Evolutionary conservation across 2,888 invertebrate genomes (phyloP).

Genomic region (Siphlonurus alternatus): DNA sequence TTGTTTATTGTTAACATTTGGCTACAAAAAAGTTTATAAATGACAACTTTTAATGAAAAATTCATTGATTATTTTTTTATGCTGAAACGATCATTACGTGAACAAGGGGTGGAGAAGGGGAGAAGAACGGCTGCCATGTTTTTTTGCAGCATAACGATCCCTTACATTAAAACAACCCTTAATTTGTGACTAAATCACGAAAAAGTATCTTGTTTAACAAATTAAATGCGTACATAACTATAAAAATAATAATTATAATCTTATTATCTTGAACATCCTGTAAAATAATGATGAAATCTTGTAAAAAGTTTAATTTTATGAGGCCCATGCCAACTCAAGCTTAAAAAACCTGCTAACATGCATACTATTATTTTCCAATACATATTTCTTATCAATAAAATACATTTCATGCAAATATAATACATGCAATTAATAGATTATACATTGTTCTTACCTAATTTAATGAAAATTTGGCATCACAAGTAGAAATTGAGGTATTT

Average conservation of each 20-base stretch:
- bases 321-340: neutral
- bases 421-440: neutral
- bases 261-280: too few relatives aligned
- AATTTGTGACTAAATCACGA: too few relatives aligned
- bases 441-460: neutral
- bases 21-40: too few relatives aligned
- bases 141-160: neutral
- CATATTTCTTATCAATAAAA: neutral
- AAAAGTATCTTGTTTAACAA: too few relatives aligned
- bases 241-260: too few relatives aligned
- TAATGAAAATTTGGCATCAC: neutral
- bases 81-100: neutral
- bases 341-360: neutral
- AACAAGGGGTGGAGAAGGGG: neutral
- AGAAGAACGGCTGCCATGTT: neutral
- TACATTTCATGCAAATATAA: neutral
- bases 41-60: too few relatives aligned
- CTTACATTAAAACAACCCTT: neutral
- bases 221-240: too few relatives aligned
- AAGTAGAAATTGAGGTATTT: neutral
- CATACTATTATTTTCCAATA: neutral
- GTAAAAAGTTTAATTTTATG: too few relatives aligned
- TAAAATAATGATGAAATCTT: too few relatives aligned
- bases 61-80: too few relatives aligned
- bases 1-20: too few relatives aligned